Percentiles rank a stretch among this genome's conserved stretches.
These are phyloP conservation scores for Poeciliopsis occidentalis DNA, from an alignment of 2,113 vertebrate genomes.

Conservation along the genomic window DNA sequence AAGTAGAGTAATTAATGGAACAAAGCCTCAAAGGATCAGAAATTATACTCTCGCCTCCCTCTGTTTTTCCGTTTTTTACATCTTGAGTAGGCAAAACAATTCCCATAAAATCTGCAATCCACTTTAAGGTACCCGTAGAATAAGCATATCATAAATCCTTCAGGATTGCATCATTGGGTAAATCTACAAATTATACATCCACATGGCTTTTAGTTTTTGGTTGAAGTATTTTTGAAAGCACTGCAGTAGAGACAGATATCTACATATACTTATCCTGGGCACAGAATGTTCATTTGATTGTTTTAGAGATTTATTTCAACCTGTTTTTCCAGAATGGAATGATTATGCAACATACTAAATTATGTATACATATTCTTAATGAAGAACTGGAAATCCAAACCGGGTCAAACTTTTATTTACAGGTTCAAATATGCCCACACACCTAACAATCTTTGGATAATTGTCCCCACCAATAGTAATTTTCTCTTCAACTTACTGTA, in stretches of 20 bases:
- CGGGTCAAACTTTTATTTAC: too few relatives aligned
- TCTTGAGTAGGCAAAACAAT: not conserved
- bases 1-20: slow-evolving; percentile 17
- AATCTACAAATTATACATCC: too few relatives aligned
- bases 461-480: too few relatives aligned
- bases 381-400: too few relatives aligned
- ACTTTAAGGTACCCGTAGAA: not conserved
- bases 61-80: slow-evolving; percentile 6
- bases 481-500: too few relatives aligned
- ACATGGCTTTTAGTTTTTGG: not conserved
- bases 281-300: not conserved
- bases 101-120: not conserved
- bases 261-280: not conserved
- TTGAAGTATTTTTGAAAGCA: not conserved
- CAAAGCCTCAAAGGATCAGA: not conserved
- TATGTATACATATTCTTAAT: not conserved
- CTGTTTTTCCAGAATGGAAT: not conserved
- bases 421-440: too few relatives aligned
- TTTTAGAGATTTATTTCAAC: not conserved
- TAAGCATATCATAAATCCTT: not conserved
- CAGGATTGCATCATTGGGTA: not conserved
- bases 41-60: slow-evolving; percentile 7
- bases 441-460: too few relatives aligned
- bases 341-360: not conserved
- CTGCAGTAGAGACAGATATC: not conserved